Base-by-base conservation (phyloP, 2,797 vertebrate species). In the Limosa lapponica region DNA sequence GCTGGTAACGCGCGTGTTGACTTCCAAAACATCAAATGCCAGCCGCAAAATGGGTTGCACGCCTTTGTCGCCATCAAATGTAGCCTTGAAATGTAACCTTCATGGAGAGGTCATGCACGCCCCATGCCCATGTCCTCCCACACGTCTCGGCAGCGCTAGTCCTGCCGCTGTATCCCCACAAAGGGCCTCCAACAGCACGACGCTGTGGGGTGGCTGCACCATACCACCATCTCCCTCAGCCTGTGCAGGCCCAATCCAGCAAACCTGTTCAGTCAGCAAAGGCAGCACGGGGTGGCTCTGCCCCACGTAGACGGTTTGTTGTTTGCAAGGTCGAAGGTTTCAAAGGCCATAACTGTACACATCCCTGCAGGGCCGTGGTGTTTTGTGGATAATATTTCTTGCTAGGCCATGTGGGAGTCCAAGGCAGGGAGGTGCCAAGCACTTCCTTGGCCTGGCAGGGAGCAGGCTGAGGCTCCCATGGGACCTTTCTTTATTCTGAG, bases 1-100 rank as follows among this genome's bases (percentile, higher is more conserved):
- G 22, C 16, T 4, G 3, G 17, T 30, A 18, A 46, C 3, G 0
- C 0, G 1, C 10, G 1, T 67, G 49, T 28, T 10, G 2, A n/a
- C 22, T 36, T 11, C 20, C 13, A 19, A 43, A 69, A 28, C 8
- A 2, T 14, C 22, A 32, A 46, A 84, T 70, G 4, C 18, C 59
- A 75, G 32, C 34, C 54, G 61, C 37, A 37, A 77, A 43, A 51
- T 39, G 16, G 8, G 36, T 83, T 32, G 75, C 52, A 34, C 11
- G 5, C 0, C 1, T 30, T 69, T 34, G 7, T 43, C 34, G 18
- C 5, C 37, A 37, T 19, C 0, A 1, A 57, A 5, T 4, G 13
- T 16, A 43, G 32, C 28, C 72, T 41, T 41, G 80, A 81, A 82
- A 49, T 6, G 18, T 24, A 49, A 51, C 49, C 30, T 39, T 19